Evolutionary conservation across 2,888 invertebrate species (phyloP), one percentile per base, ranked within the genome.

Genomic region (Incurvaria masculella): DNA sequence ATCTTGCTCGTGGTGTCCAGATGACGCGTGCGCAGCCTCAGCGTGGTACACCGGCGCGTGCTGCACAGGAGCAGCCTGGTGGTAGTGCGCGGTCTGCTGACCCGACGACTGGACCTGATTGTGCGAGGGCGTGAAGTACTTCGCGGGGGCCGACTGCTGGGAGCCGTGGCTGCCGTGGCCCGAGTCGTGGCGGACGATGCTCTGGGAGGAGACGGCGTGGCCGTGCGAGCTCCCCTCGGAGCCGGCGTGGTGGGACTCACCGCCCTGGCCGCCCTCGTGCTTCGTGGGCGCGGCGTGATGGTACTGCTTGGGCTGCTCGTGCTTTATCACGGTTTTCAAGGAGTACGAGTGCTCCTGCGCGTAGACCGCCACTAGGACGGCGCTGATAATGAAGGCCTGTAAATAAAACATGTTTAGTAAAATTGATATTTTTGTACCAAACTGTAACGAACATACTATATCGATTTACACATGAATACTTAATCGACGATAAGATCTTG

Each of bases 321-420:
- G 68, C 41, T 62, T 57, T 33, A 67, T 58, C 1, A 66, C 53
- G 1, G 65, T 61, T 23, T 66, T 61, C 10, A 61, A 54, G 8
- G 59, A 57, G 40, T 59, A 61, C 4, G 57, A 53, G 2, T 61
- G 56, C 19, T 68, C 60, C 54, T 65, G 65, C 50, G 66, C 61
- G 51, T 56, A 57, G 42, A 53, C 57, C 40, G 57, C 61, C 52
- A 62, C 40, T 14, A 65, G 6, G 21, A 56, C 46, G 14, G 57
- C 49, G 4, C 33, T 33, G 6, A 33, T 4, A n/a, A 33, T 33
- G 3, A 14, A 3, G 4, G 14, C 33, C 33, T 33, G 33, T n/a
- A 33, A 23, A 33, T n/a, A 33, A 11, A 33, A 33, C 33, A 33
- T n/a, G n/a, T n/a, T n/a, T n/a, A n/a, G n/a, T n/a, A n/a, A n/a